Conservation (phyloP, 2,797 vertebrate species). For the Xyrichtys novacula region DNA sequence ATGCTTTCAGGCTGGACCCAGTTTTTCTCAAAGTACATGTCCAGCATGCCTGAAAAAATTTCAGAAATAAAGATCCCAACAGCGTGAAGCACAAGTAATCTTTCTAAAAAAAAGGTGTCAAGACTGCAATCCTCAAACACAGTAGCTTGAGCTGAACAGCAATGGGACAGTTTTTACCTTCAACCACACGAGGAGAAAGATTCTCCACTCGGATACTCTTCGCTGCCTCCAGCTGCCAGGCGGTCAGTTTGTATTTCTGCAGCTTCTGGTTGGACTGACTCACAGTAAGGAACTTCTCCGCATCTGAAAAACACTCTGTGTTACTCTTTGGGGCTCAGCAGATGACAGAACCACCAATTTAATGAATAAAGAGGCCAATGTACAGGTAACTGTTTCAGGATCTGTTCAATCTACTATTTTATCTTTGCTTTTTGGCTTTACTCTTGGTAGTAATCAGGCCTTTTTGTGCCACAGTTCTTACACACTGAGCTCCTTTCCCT, state of each 20-base stretch:
- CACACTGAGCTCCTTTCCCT: too few relatives aligned
- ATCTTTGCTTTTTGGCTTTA: background rate
- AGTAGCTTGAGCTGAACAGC: too few relatives aligned
- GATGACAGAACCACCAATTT: too few relatives aligned
- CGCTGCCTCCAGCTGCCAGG: constrained; percentile 77
- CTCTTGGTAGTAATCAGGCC: background rate
- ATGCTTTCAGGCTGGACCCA: constrained; percentile 67
- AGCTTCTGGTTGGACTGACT: constrained; percentile 63
- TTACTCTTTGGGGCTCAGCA: too few relatives aligned
- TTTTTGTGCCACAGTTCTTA: too few relatives aligned
- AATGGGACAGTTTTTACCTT: constrained; percentile 41
- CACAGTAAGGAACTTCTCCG: constrained; percentile 68
- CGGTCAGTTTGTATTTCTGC: constrained; percentile 70
- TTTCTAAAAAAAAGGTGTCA: too few relatives aligned
- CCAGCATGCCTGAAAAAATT: constrained; percentile 70
- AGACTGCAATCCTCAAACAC: too few relatives aligned
- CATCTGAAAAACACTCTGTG: constrained; percentile 57
- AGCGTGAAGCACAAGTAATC: too few relatives aligned
- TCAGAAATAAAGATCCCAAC: background rate
- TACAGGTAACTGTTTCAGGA: background rate
- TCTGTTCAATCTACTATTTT: background rate
- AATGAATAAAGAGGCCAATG: too few relatives aligned
- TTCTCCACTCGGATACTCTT: constrained; percentile 84
- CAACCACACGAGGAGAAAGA: constrained; percentile 68
- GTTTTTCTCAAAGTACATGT: constrained; percentile 86